These are phyloP conservation scores for Pilophorus perplexus DNA, from an alignment of 2,888 invertebrate species.

Conservation along the genomic window DNA sequence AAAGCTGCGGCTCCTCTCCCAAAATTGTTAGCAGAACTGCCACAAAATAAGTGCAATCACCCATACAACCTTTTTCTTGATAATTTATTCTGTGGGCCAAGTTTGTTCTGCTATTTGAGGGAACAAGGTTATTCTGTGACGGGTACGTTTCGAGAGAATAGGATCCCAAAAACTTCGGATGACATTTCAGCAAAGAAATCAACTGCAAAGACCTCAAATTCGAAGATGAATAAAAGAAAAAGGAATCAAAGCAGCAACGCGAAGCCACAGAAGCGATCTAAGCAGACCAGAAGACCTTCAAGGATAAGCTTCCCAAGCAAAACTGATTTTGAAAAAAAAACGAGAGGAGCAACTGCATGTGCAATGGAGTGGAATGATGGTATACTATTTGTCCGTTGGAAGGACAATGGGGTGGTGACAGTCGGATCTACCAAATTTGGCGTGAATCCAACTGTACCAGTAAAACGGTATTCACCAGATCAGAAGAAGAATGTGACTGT, in stretches of 20 bases:
- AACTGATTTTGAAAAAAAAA: too few species aligned
- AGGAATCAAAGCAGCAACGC: background rate
- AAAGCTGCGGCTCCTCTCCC: too few species aligned
- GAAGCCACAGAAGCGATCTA: background rate
- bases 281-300: background rate
- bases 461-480: slow-evolving; percentile 29
- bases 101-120: too few species aligned
- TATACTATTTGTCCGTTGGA: background rate
- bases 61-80: background rate
- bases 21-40: too few species aligned
- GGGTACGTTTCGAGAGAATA: background rate
- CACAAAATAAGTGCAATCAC: background rate
- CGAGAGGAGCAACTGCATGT: background rate
- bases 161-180: background rate
- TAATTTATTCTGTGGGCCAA: too few species aligned
- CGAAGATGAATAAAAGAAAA: too few species aligned
- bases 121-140: too few species aligned
- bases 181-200: background rate
- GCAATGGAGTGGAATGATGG: slow-evolving; percentile 8
- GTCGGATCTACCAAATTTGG: slow-evolving; percentile 38
- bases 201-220: background rate
- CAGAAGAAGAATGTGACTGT: slow-evolving; percentile 37
- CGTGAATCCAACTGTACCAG: slow-evolving; percentile 14
- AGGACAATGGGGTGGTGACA: slow-evolving; percentile 28
- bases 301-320: background rate